Conservation (phyloP, 2,797 vertebrate species). For the Myotis pilosus region DNA sequence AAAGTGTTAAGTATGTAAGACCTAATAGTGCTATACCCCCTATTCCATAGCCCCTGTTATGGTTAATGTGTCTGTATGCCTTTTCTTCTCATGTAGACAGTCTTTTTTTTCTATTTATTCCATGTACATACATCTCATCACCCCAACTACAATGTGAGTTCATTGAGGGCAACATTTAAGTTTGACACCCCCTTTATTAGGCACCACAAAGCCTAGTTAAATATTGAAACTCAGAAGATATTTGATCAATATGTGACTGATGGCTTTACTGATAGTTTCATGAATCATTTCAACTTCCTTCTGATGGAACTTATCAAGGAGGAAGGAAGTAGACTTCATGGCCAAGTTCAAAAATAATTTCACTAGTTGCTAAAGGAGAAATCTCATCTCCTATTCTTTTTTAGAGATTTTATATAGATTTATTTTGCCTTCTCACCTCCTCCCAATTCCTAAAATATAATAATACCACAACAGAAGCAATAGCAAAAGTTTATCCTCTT, state of each 20-base stretch:
- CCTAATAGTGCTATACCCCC: not conserved
- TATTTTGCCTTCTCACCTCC: conserved; percentile 38
- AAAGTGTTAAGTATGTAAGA: not conserved
- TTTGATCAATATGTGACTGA: not conserved
- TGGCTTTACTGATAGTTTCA: not conserved
- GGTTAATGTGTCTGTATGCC: not conserved
- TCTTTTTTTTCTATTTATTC: not conserved
- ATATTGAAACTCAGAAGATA: not conserved
- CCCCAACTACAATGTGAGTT: not conserved
- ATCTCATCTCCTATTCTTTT: conserved; percentile 32
- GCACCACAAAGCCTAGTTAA: not conserved
- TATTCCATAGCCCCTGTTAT: not conserved
- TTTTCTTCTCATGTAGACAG: not conserved
- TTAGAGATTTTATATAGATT: not conserved
- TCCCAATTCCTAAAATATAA: conserved; percentile 51
- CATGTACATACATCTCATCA: not conserved
- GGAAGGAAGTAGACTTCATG: not conserved
- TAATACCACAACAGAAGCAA: conserved; percentile 25
- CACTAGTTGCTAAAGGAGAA: conserved; percentile 5
- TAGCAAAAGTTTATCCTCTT: conserved; percentile 23
- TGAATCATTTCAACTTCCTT: conserved; percentile 20
- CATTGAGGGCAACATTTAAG: not conserved
- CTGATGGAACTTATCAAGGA: not conserved
- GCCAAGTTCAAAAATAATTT: conserved; percentile 9
- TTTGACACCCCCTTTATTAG: not conserved